Percentiles rank a stretch among this genome's conserved stretches.
Evolutionary conservation across 2,113 vertebrate species (phyloP).

Genomic region (Chaetops frenatus): DNA sequence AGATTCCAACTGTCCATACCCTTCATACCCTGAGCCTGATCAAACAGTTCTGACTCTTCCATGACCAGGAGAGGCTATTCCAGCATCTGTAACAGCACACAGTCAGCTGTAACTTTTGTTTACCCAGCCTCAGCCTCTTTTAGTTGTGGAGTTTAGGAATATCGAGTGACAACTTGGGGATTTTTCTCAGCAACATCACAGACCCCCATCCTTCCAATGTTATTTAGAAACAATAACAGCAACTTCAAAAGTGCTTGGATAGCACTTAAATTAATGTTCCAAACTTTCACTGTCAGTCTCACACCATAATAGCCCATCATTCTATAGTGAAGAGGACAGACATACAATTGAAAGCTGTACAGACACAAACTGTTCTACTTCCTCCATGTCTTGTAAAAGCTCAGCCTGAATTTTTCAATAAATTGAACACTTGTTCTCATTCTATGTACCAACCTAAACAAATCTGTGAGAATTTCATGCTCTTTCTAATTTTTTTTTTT

Average conservation of each 20-base stretch:
- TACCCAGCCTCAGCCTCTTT: not conserved
- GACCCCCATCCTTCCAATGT: not conserved
- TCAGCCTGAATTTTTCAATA: not conserved
- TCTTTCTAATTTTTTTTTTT: not conserved
- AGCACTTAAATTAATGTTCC: not conserved
- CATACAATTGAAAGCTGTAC: not conserved
- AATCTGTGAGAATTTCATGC: not conserved
- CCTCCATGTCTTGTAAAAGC: not conserved
- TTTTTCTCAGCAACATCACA: not conserved
- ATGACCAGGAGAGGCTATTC: not conserved
- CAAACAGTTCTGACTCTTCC: not conserved
- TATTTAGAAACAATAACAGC: not conserved
- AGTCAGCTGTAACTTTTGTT: not conserved
- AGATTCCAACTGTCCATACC: not conserved
- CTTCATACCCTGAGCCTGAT: not conserved
- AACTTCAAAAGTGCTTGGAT: not conserved
- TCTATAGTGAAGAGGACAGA: not conserved
- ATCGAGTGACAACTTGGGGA: fast-evolving
- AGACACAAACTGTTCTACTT: not conserved
- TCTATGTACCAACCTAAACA: not conserved
- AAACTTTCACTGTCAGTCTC: not conserved
- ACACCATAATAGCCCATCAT: not conserved
- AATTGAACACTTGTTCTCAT: not conserved
- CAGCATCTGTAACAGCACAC: not conserved
- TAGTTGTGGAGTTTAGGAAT: not conserved